These are phyloP conservation scores for Pteropus alecto DNA, from an alignment of 2,113 vertebrate genomes.

Conservation along the genomic window DNA sequence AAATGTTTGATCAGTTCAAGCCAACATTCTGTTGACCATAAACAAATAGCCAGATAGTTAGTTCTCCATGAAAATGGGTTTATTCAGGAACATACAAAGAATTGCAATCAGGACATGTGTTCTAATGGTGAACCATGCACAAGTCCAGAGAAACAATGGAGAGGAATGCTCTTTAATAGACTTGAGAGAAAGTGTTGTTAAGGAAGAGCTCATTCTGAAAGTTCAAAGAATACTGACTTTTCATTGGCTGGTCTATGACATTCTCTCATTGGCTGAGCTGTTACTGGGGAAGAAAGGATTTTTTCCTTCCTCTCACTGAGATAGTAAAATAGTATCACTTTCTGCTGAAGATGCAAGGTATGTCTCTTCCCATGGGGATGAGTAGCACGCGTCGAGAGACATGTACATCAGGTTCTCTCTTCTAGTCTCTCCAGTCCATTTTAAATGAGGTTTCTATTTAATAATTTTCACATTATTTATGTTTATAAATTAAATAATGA, in stretches of 20 bases:
- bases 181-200: not conserved
- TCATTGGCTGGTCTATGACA: not conserved
- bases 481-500: constrained; percentile 16
- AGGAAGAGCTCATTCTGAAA: not conserved
- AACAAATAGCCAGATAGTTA: not conserved
- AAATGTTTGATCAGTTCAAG: not conserved
- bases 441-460: not conserved
- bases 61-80: not conserved
- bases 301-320: not conserved
- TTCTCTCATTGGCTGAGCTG: not conserved
- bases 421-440: not conserved
- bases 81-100: not conserved
- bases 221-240: not conserved
- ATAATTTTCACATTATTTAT: not conserved
- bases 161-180: not conserved
- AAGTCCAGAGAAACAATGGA: not conserved
- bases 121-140: not conserved
- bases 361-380: not conserved
- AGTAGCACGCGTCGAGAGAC: not conserved
- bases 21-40: not conserved
- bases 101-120: not conserved
- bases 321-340: not conserved
- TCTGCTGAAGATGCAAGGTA: not conserved
- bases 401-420: not conserved
- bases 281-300: not conserved